A percentile compares a stretch with the other conserved stretches of the same genome.
phyloP scores from a whole-genome alignment of 2,797 vertebrate genomes.

The Liparis tanakae region DNA sequence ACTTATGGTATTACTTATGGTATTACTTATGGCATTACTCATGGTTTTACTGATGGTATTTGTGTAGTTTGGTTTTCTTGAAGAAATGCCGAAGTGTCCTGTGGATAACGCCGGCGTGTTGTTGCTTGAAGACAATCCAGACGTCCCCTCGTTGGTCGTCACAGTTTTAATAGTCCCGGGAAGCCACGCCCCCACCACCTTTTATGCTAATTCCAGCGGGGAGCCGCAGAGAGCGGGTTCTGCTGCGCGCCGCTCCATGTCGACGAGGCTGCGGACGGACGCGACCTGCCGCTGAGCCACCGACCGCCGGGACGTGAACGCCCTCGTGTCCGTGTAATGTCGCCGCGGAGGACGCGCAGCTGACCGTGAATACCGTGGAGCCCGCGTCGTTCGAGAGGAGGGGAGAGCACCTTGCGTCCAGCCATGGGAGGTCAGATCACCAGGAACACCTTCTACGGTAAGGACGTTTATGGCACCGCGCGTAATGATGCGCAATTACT shows the following conservation, averaged over 20 bases:
- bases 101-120: no score
- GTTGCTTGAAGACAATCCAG: background rate
- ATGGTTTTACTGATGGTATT: no score
- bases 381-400: conserved; percentile 56
- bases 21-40: no score
- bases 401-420: conserved; percentile 78
- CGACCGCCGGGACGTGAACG: conserved; percentile 16
- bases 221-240: conserved; percentile 27
- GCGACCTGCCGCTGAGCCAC: conserved; percentile 29
- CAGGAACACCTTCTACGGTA: conserved; percentile 88
- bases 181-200: conserved; percentile 79
- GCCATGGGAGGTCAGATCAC: conserved; percentile 93
- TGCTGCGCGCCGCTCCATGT: conserved; percentile 38
- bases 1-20: no score
- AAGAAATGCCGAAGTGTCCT: background rate
- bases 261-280: conserved; percentile 34
- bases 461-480: conserved; percentile 59
- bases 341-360: conserved; percentile 56
- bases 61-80: no score
- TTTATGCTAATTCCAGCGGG: conserved; percentile 75
- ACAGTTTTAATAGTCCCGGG: conserved; percentile 54
- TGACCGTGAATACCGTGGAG: conserved; percentile 44
- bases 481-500: background rate
- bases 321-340: conserved; percentile 48
- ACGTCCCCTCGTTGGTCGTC: conserved; percentile 31